Base-by-base conservation (phyloP, 2,797 vertebrate genomes). In the Chloroceryle amazona region DNA sequence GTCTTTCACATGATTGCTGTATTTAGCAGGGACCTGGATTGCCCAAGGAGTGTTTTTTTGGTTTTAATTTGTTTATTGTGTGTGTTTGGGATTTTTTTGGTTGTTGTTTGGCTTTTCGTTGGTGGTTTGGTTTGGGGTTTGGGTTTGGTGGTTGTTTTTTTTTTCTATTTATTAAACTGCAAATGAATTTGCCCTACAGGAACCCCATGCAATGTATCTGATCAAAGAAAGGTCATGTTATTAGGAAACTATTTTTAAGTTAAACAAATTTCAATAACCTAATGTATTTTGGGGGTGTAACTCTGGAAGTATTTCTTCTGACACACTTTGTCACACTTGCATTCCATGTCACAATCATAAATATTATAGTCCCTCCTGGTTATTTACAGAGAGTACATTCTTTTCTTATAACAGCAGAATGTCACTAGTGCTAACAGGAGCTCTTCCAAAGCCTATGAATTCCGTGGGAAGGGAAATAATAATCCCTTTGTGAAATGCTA, bases 401-500 rank as follows among this genome's bases (percentile, higher is more conserved):
- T 94, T 94, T 67, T 37, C 75, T 47, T 79, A 13, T 9, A 47
- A 80, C 83, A 88, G n/a, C 89, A 73, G 62, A 88, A 72, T 49
- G 70, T 88, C 73, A 35, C 42, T 58, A 70, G 54, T 90, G 74
- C 92, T 80, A 74, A 46, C 41, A 81, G 86, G 58, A 86, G 79
- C 93, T 92, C 67, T 85, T 96, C 89, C 81, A 90, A 67, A 93
- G 76, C 79, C 89, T 88, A 1, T 89, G 86, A 91, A 86, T 96
- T 87, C 78, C 52, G 39, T 3, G 2, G 35, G 66, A 86, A 93
- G 54, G 78, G 88, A 78, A 91, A 94, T 95, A 96, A 95, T 91
- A 91, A 91, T 86, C 83, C 78, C 63, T 94, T 95, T 97, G 85
- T 97, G 93, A 91, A 95, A 93, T 61, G 52, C 44, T 90, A 95